phyloP scores from a whole-genome alignment of 2,888 invertebrate species.

The Pharmacophagus antenor region DNA sequence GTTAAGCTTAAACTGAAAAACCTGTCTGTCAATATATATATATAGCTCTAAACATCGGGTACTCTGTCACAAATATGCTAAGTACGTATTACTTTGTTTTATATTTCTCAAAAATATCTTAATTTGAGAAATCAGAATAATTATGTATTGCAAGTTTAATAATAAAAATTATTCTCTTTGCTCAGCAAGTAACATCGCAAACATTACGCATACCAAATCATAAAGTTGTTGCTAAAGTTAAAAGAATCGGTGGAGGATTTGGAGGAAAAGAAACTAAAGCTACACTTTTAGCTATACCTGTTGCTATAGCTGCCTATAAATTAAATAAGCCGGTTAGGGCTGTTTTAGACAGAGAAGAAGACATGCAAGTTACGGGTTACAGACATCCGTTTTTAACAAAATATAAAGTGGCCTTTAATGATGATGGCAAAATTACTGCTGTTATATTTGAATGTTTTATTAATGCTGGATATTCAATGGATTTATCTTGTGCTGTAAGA shows the following conservation, averaged over 20 bases:
- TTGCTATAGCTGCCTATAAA: conserved; percentile 87
- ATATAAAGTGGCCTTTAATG: conserved; percentile 88
- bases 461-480: conserved; percentile 87
- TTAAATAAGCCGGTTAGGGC: conserved; percentile 86
- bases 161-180: conserved; percentile 9
- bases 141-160: background rate
- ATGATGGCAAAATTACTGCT: conserved; percentile 84
- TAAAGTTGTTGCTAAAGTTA: conserved; percentile 85
- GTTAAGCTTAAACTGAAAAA: no score
- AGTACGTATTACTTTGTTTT: no score
- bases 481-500: conserved; percentile 85
- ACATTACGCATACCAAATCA: conserved; percentile 84
- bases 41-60: no score
- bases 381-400: conserved; percentile 89
- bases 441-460: conserved; percentile 83
- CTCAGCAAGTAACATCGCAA: conserved; percentile 82
- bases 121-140: background rate
- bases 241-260: conserved; percentile 92
- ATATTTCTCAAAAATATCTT: no score
- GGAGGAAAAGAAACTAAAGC: conserved; percentile 92
- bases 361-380: conserved; percentile 89
- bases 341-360: conserved; percentile 92
- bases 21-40: no score
- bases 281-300: conserved; percentile 82
- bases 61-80: no score